A percentile compares a stretch with the other conserved stretches of the same genome.
Evolutionary conservation across 2,888 invertebrate species (phyloP).

Genomic region (Stratiomys singularior): DNA sequence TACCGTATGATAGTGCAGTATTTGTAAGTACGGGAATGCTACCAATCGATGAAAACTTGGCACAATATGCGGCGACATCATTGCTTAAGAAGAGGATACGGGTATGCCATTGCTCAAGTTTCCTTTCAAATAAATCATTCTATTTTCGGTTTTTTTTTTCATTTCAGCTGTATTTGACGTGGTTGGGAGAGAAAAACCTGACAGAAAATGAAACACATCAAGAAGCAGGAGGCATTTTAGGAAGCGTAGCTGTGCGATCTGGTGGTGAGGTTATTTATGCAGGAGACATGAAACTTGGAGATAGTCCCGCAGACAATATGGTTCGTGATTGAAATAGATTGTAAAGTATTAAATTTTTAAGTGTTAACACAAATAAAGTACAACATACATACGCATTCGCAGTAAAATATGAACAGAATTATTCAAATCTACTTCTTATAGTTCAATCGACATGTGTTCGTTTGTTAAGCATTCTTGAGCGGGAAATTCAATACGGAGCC

Average conservation of each 20-base stretch:
- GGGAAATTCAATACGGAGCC: too few species aligned
- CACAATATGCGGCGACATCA: conserved; percentile 65
- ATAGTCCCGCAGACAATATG: conserved; percentile 29
- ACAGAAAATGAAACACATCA: conserved; percentile 64
- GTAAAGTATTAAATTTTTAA: not conserved
- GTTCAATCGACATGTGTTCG: too few species aligned
- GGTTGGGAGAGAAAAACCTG: conserved; percentile 65
- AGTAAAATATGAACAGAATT: too few species aligned
- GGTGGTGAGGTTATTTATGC: conserved; percentile 66
- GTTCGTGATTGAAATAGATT: conserved; percentile 29
- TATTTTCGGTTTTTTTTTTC: conserved; percentile 35
- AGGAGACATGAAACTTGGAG: conserved; percentile 3
- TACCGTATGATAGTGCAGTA: conserved; percentile 73
- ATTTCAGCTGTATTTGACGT: conserved; percentile 66
- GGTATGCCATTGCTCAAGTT: conserved; percentile 55
- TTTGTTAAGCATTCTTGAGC: too few species aligned
- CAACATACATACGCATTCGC: too few species aligned
- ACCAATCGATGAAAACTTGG: conserved; percentile 68
- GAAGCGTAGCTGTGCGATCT: conserved; percentile 65
- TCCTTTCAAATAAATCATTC: not conserved
- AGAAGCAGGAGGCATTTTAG: conserved; percentile 62
- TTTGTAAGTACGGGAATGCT: conserved; percentile 71
- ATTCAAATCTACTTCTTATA: too few species aligned
- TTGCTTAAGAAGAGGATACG: conserved; percentile 66
- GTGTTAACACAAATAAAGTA: too few species aligned